Evolutionary conservation across 2,888 invertebrate species (phyloP), one percentile per base, ranked within the genome.

Genomic region (Lysandra coridon): DNA sequence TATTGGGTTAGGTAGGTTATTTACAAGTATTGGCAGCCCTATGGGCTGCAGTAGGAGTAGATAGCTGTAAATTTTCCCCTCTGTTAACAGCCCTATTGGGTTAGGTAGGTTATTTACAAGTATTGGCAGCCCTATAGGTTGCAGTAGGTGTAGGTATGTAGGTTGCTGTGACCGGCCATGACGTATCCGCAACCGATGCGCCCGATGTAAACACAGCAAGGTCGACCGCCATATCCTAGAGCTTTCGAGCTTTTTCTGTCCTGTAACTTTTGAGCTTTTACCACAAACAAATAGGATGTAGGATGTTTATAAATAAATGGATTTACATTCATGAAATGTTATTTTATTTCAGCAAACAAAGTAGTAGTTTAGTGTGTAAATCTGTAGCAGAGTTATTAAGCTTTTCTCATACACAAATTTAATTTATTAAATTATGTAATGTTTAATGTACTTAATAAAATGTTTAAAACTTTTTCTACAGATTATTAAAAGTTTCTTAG

Each of bases 131-230:
- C 62, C 62, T 62, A 57, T 49, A 10, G 4, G 57, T 57, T 57
- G 57, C 57, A 17, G 62, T 62, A 62, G n/a, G 60, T 60, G 60
- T n/a, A 60, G 60, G 60, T 60, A 53, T 60, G n/a, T 60, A n/a
- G 62, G 62, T 62, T 6, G 23, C 62, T 62, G 62, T 62, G 62
- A 62, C 62, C 62, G 62, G 14, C 62, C 62, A 62, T 62, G 62
- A 62, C 62, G 62, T 62, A n/a, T 23, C n/a, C 14, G 62, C 10
- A 49, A 49, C 62, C n/a, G n/a, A 62, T 62, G 17, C n/a, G 62
- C 62, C 62, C 62, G 62, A 23, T n/a, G 62, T 62, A 62, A 62
- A 62, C 62, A 62, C 62, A 62, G 14, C 62, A 62, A 62, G 62
- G n/a, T 62, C 62, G 23, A 62, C 62, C 7, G 23, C 23, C 62